phyloP scores from a whole-genome alignment of 2,888 invertebrate species.

The Pterobdella sp. region DNA sequence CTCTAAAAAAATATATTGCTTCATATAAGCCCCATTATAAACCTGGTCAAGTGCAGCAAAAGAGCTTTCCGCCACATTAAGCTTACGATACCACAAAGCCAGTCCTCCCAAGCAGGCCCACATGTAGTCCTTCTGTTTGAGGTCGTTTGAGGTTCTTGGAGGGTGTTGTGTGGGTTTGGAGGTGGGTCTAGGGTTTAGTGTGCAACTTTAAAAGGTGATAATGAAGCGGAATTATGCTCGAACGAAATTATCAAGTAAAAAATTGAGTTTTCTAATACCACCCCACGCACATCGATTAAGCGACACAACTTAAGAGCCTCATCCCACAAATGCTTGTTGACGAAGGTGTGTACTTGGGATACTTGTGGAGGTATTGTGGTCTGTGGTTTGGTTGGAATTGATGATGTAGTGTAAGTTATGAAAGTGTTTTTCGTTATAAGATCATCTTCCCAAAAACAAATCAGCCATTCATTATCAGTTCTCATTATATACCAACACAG shows the following conservation, averaged over 20 bases:
- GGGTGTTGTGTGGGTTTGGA: background rate
- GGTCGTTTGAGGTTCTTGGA: too few species aligned
- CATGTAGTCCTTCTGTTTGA: constrained; percentile 54
- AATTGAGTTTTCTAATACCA: too few species aligned
- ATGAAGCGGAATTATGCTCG: background rate
- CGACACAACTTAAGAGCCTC: constrained; percentile 73
- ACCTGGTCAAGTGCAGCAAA: constrained; percentile 79
- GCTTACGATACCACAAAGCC: constrained; percentile 74
- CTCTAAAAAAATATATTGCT: too few species aligned
- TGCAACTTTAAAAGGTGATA: background rate
- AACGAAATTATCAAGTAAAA: background rate
- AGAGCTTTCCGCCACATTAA: constrained; percentile 85
- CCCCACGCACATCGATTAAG: constrained; percentile 56
- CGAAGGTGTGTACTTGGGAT: constrained; percentile 59
- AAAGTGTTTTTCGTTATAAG: too few species aligned
- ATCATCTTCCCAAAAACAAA: too few species aligned
- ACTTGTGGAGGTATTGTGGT: constrained; percentile 56
- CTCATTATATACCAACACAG: too few species aligned
- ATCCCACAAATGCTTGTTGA: constrained; percentile 62
- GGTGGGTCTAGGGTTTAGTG: background rate
- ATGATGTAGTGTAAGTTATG: too few species aligned
- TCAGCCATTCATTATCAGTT: too few species aligned
- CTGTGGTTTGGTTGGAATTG: too few species aligned
- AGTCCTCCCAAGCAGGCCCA: constrained; percentile 92
- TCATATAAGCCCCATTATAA: constrained; percentile 2